These are phyloP conservation scores for Physocephala rufipes DNA, from an alignment of 2,888 invertebrate genomes.

Conservation along the genomic window DNA sequence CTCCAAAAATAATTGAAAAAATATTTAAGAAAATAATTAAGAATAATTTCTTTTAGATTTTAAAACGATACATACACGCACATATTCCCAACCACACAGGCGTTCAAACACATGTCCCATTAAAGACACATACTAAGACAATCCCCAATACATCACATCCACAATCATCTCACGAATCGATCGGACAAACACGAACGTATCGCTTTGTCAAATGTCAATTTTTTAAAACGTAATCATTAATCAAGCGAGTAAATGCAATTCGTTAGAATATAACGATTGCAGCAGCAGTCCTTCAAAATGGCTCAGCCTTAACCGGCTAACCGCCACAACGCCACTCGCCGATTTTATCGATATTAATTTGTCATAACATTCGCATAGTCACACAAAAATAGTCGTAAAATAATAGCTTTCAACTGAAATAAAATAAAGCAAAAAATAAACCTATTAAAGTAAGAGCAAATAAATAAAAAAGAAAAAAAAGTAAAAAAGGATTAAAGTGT, in stretches of 20 bases:
- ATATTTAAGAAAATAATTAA: too few species aligned
- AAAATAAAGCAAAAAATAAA: too few species aligned
- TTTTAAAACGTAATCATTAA: background rate
- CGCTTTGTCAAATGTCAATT: conserved; percentile 17
- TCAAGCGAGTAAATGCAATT: background rate
- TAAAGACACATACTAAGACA: background rate
- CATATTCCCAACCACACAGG: background rate
- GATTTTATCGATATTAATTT: conserved; percentile 8
- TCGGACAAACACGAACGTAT: too few species aligned
- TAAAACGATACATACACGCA: background rate
- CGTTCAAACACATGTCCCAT: background rate
- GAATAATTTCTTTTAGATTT: too few species aligned
- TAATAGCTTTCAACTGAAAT: too few species aligned
- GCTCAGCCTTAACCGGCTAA: background rate
- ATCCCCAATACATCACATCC: background rate
- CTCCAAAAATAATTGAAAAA: too few species aligned
- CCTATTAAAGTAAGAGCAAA: too few species aligned
- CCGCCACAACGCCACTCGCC: background rate
- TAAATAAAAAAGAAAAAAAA: too few species aligned
- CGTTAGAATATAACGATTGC: background rate
- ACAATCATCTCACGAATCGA: background rate
- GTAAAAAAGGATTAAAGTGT: too few species aligned
- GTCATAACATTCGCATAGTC: background rate
- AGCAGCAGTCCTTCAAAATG: background rate
- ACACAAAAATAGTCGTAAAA: too few species aligned